Evolutionary conservation across 64 coral and sea anemone genomes (phyloP).

Genomic region (Trachythela sp.): DNA sequence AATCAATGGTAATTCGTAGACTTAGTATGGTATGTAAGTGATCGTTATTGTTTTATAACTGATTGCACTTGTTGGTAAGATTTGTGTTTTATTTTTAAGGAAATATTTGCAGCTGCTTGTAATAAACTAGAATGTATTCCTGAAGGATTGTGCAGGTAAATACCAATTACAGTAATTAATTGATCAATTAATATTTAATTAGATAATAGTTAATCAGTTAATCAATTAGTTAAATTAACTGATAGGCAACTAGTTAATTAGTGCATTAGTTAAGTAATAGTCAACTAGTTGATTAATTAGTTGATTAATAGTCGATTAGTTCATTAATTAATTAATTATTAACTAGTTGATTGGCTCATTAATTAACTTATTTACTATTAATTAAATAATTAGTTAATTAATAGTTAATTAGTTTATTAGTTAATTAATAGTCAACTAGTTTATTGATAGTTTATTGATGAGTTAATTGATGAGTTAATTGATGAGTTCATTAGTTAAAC

Average conservation of each 20-base stretch:
- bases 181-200: neutral
- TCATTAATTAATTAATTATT: too few relatives aligned
- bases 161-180: neutral
- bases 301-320: too few relatives aligned
- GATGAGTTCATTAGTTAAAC: too few relatives aligned
- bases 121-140: constrained; percentile 98
- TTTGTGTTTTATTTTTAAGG: constrained; percentile 51
- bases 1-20: neutral
- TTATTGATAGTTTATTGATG: too few relatives aligned
- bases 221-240: neutral
- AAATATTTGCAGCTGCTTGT: constrained; percentile 91
- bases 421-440: neutral
- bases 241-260: too few relatives aligned
- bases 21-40: neutral
- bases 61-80: neutral
- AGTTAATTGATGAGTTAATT: too few relatives aligned
- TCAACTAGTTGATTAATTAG: too few relatives aligned
- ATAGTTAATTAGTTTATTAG: neutral
- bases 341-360: too few relatives aligned
- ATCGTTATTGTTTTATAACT: too few relatives aligned
- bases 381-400: neutral
- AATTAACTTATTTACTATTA: neutral
- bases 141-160: constrained; percentile 90
- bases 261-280: too few relatives aligned
- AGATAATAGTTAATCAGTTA: neutral